Conservation (phyloP, 2,113 vertebrate genomes). For the Rana temporaria region DNA sequence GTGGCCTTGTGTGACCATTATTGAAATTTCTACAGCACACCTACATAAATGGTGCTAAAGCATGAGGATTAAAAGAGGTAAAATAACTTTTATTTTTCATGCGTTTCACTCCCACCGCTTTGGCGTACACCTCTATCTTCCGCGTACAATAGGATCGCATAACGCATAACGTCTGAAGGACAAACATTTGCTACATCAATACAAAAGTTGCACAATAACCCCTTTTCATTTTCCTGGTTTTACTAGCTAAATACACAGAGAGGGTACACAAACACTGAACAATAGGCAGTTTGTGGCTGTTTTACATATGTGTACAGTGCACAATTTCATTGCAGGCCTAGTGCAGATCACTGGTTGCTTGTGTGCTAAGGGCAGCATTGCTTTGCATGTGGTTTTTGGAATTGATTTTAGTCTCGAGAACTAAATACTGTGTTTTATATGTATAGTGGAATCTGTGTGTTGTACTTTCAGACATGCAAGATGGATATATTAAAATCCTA, state of each 20-base stretch:
- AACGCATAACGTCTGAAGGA: neutral
- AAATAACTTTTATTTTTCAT: neutral
- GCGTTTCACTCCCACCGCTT: neutral
- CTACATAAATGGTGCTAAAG: no score
- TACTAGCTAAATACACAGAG: neutral
- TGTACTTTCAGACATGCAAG: no score
- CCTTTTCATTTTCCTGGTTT: neutral
- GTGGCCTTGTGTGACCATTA: no score
- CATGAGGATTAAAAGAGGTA: no score
- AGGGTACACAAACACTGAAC: constrained; percentile 4
- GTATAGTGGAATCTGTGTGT: no score
- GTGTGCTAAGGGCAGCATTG: no score
- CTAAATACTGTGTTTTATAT: no score
- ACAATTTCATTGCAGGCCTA: neutral
- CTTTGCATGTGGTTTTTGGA: no score
- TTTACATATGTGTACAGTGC: neutral
- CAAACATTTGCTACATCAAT: neutral
- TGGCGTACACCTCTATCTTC: neutral
- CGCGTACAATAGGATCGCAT: neutral
- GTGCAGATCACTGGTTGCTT: no score
- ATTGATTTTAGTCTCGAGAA: no score
- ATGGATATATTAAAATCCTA: no score
- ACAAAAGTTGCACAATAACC: neutral
- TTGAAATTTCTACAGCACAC: no score
- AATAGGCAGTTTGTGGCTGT: neutral